Conservation (phyloP, 2,888 invertebrate species). For the Athrips mouffetella region DNA sequence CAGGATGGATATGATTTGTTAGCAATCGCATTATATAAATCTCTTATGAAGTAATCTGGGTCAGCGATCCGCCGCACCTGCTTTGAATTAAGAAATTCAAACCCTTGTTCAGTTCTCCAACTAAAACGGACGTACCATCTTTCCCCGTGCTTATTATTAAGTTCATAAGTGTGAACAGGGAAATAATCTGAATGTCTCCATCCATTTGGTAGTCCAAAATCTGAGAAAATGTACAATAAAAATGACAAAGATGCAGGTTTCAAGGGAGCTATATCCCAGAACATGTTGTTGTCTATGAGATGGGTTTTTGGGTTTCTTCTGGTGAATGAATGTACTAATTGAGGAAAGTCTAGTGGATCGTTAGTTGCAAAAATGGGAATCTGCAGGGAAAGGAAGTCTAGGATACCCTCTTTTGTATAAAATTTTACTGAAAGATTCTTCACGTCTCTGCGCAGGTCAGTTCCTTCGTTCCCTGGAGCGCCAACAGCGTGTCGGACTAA, state of each 20-base stretch:
- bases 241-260: neutral
- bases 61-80: constrained; percentile 82
- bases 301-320: constrained; percentile 58
- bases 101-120: constrained; percentile 91
- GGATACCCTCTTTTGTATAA: constrained; percentile 91
- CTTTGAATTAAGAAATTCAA: constrained; percentile 83
- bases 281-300: neutral
- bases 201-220: constrained; percentile 93
- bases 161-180: constrained; percentile 92
- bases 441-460: constrained; percentile 89
- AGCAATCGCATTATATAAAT: constrained; percentile 90
- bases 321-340: constrained; percentile 88
- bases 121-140: constrained; percentile 91
- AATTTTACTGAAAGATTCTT: constrained; percentile 94
- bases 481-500: constrained; percentile 87
- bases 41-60: constrained; percentile 90
- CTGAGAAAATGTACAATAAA: constrained; percentile 85
- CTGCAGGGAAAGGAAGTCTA: constrained; percentile 92
- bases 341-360: constrained; percentile 90
- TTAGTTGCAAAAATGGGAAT: constrained; percentile 92
- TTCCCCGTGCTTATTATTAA: constrained; percentile 85
- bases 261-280: neutral
- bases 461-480: constrained; percentile 88
- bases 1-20: constrained; percentile 70
- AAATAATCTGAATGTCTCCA: constrained; percentile 94